Percentiles rank a stretch among this genome's conserved stretches.
Conservation (phyloP, 2,113 vertebrate species). For the Phalacrocorax aristotelis region DNA sequence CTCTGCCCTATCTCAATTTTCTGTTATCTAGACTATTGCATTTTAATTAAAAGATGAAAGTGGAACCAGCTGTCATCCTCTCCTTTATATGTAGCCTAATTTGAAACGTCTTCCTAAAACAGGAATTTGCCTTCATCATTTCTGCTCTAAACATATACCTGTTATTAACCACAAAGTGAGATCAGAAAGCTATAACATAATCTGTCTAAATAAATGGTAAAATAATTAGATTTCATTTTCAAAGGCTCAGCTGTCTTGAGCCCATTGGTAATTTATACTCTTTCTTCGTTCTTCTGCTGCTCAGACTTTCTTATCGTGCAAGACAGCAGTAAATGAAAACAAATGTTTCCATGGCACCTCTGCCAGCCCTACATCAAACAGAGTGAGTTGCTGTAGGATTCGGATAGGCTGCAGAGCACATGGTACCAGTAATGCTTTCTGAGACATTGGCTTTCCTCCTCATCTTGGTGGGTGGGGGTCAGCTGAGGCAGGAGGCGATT, state of each 20-base stretch:
- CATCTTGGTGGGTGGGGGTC: background rate
- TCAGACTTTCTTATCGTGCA: background rate
- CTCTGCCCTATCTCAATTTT: background rate
- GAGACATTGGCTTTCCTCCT: no score
- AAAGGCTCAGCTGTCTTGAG: background rate
- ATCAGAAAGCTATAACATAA: background rate
- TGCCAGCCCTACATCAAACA: background rate
- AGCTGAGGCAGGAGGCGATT: background rate
- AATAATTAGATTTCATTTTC: slow-evolving; percentile 42
- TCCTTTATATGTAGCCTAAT: background rate
- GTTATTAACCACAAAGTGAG: background rate
- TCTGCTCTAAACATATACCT: background rate
- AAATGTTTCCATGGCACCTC: slow-evolving; percentile 30
- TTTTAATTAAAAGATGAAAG: slow-evolving; percentile 26
- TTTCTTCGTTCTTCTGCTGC: background rate
- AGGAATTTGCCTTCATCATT: background rate
- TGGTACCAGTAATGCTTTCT: no score
- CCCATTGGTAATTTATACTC: background rate
- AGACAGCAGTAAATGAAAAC: slow-evolving; percentile 16
- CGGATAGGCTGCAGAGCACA: background rate
- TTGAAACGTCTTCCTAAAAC: background rate
- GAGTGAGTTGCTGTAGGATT: background rate
- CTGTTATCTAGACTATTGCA: background rate
- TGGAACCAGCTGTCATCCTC: background rate
- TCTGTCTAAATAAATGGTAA: background rate